Conservation (phyloP, 2,888 invertebrate genomes). For the Trachelus tabidus region DNA sequence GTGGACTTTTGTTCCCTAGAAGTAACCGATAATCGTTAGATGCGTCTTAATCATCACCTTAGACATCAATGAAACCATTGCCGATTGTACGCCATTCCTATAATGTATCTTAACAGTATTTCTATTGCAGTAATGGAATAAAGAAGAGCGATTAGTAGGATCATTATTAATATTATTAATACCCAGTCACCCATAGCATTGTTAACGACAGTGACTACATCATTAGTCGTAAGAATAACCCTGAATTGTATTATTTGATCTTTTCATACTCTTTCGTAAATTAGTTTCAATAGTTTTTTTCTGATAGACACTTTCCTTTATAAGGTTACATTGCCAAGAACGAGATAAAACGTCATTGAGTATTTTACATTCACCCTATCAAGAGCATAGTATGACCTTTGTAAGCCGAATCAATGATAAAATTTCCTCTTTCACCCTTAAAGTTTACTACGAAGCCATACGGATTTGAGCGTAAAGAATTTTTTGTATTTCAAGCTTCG, state of each 20-base stretch:
- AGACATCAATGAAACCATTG: slow-evolving; percentile 30
- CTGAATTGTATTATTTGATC: slow-evolving; percentile 16
- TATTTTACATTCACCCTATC: slow-evolving; percentile 23
- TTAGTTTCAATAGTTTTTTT: neutral
- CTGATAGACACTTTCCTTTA: neutral
- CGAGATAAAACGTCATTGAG: no score
- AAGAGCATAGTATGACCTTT: slow-evolving; percentile 22
- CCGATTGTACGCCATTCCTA: slow-evolving; percentile 61
- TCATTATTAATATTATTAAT: neutral
- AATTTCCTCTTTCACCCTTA: neutral
- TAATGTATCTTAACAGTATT: slow-evolving; percentile 63
- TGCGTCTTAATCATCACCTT: slow-evolving; percentile 27
- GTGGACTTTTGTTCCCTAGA: neutral
- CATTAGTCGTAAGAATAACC: neutral
- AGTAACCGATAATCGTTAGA: slow-evolving; percentile 9
- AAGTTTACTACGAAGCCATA: no score
- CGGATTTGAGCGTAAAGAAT: no score
- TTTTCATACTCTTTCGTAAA: neutral
- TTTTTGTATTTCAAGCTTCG: no score
- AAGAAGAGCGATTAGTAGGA: slow-evolving; percentile 52
- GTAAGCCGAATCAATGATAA: slow-evolving; percentile 32
- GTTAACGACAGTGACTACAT: no score
- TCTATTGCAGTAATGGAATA: slow-evolving; percentile 57
- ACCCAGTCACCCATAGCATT: neutral
- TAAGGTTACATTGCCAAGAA: neutral